Evolutionary conservation across 2,113 vertebrate genomes (phyloP), one percentile per base, ranked within the genome.

Genomic region (Paracyprichromis sp.): DNA sequence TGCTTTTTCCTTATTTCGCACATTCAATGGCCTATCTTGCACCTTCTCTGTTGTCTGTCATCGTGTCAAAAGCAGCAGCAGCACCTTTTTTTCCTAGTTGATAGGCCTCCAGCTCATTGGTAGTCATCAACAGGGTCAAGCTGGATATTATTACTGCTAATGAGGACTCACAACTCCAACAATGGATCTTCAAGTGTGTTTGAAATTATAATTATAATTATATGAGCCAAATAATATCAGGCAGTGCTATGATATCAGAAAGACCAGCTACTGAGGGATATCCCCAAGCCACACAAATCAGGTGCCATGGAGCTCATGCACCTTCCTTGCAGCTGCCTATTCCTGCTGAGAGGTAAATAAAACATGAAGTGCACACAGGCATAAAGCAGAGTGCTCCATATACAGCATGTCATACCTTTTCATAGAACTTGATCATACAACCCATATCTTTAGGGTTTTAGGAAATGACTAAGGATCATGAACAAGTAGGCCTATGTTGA

Each of bases 121-220:
- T 73, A 86, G 66, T 87, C 85, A 88, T 88, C 5, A 13, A 79
- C 63, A 63, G 21, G 40, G 85, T 31, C 40, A 83, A 87, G 54
- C 83, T 91, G 84, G 86, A 88, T 79, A 83, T 90, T 90, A 86
- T 80, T 73, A 53, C 34, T 3, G 26, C 66, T 89, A 90, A 92
- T 91, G 88, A 89, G 82, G 53, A 91, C 34, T 84, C 73, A 84
- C 80, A 86, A 76, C 89, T 88, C 34, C 13, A n/a, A 34, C 3
- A 5, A 24, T 8, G 45, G 78, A 17, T 56, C 21, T 78, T 47
- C 21, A 26, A 85, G 50, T 85, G 52, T 61, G n/a, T 83, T 79
- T 88, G 79, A 92, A 85, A 90, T 90, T 38, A 54, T 63, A 87
- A 54, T 54, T 54, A 54, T 54, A 54, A 54, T 54, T 54, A 83